Evolutionary conservation across 2,113 vertebrate species (phyloP).

Genomic region (Condylura cristata): DNA sequence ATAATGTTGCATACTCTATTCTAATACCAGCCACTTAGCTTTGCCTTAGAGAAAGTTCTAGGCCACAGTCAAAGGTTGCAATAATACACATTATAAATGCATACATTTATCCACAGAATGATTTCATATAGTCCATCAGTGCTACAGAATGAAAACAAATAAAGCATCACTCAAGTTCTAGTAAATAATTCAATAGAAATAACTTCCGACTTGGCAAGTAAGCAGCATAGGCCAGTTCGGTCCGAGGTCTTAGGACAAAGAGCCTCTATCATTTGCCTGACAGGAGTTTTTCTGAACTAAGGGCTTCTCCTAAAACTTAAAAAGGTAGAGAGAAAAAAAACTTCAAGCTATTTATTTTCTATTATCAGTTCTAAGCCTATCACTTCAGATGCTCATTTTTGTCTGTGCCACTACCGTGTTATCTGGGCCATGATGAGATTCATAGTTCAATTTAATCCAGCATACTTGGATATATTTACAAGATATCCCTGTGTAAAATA

Average conservation of each 20-base stretch:
- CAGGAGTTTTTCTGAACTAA: background rate
- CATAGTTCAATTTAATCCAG: background rate
- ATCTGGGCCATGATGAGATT: too few relatives aligned
- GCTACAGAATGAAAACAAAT: background rate
- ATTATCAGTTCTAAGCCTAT: background rate
- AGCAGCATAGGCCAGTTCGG: background rate
- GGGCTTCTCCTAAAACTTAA: background rate
- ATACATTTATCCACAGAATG: background rate
- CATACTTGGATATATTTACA: background rate
- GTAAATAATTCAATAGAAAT: constrained; percentile 49
- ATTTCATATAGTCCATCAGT: background rate
- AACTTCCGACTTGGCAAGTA: background rate
- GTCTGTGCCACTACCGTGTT: background rate
- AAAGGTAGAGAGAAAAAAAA: background rate
- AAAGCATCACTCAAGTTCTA: constrained; percentile 27
- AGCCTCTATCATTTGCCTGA: background rate
- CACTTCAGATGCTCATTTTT: background rate
- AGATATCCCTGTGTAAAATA: constrained; percentile 31
- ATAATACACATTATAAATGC: background rate
- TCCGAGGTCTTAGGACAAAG: background rate
- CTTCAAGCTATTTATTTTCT: background rate
- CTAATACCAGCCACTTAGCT: background rate
- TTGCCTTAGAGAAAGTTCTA: constrained; percentile 32
- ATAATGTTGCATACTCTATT: background rate
- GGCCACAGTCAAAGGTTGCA: background rate